These are phyloP conservation scores for Calyptommatus sinebrachiatus DNA, from an alignment of 2,113 vertebrate genomes.

Conservation along the genomic window DNA sequence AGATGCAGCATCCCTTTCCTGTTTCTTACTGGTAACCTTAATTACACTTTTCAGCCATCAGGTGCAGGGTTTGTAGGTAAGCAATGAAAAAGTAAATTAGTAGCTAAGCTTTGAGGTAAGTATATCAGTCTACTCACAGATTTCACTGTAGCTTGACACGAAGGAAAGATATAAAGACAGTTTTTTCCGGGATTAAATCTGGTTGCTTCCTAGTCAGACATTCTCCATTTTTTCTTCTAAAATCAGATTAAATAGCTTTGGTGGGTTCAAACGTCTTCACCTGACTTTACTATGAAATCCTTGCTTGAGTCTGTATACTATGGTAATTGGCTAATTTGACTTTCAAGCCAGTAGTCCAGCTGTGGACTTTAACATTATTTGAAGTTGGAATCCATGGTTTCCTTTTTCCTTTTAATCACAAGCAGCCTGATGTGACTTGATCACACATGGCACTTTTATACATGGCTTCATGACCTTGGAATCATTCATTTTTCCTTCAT, in stretches of 20 bases:
- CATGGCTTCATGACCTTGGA: constrained; percentile 62
- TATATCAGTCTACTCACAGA: neutral
- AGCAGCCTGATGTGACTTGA: constrained; percentile 60
- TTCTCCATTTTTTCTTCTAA: constrained; percentile 31
- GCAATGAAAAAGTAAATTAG: neutral
- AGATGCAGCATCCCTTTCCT: too few species aligned
- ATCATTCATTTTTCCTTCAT: constrained; percentile 57
- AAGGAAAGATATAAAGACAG: constrained; percentile 33
- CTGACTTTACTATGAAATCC: constrained; percentile 54
- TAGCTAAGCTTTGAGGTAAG: neutral
- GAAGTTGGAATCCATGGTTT: constrained; percentile 45
- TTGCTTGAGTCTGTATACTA: constrained; percentile 50
- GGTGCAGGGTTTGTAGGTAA: neutral
- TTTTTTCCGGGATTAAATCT: constrained; percentile 8
- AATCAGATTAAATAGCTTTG: constrained; percentile 44
- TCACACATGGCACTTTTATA: constrained; percentile 58
- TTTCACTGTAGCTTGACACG: neutral
- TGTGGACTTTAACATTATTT: constrained; percentile 30
- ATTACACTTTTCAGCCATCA: neutral
- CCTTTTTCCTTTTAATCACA: constrained; percentile 41
- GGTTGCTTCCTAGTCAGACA: constrained; percentile 30
- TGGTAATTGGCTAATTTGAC: constrained; percentile 46
- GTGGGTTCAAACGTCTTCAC: constrained; percentile 43
- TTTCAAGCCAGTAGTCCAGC: constrained; percentile 40
- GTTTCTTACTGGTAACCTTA: too few species aligned